These are phyloP conservation scores for Phyllotreta cruciferae DNA, from an alignment of 2,888 invertebrate genomes.

Conservation along the genomic window DNA sequence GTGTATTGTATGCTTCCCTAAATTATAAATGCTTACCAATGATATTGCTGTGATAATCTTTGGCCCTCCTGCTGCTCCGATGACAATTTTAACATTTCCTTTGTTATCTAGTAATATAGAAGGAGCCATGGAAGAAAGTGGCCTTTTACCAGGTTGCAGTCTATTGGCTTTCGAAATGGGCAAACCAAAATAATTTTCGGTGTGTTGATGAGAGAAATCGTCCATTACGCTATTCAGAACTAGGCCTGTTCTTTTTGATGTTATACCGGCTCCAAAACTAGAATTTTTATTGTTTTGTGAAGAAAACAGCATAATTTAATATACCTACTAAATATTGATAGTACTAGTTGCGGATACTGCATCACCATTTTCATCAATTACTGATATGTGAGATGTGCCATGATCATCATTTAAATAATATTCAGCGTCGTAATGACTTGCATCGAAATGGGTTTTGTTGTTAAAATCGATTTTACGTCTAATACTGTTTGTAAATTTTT, in stretches of 20 bases:
- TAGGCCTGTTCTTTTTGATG: conserved; percentile 83
- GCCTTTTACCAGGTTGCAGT: conserved; percentile 80
- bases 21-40: conserved; percentile 8
- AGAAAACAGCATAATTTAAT: not conserved
- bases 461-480: conserved; percentile 69
- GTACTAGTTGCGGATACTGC: conserved; percentile 93
- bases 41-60: conserved; percentile 80
- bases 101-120: conserved; percentile 74
- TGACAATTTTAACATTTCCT: conserved; percentile 73
- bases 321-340: conserved; percentile 52
- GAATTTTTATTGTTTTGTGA: not conserved
- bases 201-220: conserved; percentile 85
- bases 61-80: conserved; percentile 85
- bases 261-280: conserved; percentile 78
- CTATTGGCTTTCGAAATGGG: conserved; percentile 83
- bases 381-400: conserved; percentile 91
- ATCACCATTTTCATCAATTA: conserved; percentile 85
- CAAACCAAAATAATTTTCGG: conserved; percentile 72
- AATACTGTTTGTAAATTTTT: conserved; percentile 66
- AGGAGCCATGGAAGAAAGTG: conserved; percentile 88
- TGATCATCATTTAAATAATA: conserved; percentile 67
- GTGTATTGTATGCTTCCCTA: no score
- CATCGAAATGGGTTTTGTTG: conserved; percentile 68
- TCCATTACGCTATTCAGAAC: conserved; percentile 97
- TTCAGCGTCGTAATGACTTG: conserved; percentile 72